Conservation (phyloP, 2,888 invertebrate species). For the Apodemia mormo region DNA sequence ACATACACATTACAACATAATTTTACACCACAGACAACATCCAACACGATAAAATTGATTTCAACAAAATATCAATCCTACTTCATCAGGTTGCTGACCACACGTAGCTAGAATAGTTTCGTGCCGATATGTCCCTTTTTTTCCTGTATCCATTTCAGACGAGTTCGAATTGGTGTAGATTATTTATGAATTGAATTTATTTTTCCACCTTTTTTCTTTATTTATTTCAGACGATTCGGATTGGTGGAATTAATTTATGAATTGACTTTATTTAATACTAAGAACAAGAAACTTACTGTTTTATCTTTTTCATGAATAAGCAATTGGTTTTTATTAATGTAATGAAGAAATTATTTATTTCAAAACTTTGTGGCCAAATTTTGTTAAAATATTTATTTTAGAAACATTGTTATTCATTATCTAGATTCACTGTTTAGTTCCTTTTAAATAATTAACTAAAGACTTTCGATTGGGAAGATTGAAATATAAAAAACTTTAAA, state of each 20-base stretch:
- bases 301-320: not conserved
- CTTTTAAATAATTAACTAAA: not conserved
- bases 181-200: not conserved
- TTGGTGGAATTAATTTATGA: not conserved
- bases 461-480: not conserved
- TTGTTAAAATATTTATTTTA: not conserved
- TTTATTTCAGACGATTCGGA: constrained; percentile 30
- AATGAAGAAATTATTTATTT: not conserved
- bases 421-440: no score
- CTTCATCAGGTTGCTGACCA: constrained; percentile 44
- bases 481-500: not conserved
- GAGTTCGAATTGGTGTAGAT: not conserved
- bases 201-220: constrained; percentile 24
- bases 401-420: not conserved
- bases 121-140: constrained; percentile 43
- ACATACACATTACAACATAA: not conserved
- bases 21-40: not conserved
- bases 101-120: constrained; percentile 52
- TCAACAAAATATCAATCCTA: constrained; percentile 58
- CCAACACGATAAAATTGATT: constrained; percentile 12
- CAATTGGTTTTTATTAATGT: not conserved
- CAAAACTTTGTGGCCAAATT: not conserved
- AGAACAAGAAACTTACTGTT: not conserved
- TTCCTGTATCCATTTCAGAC: constrained; percentile 34
- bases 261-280: not conserved